Evolutionary conservation across 2,888 invertebrate genomes (phyloP).

Genomic region (Salpingus planirostris): DNA sequence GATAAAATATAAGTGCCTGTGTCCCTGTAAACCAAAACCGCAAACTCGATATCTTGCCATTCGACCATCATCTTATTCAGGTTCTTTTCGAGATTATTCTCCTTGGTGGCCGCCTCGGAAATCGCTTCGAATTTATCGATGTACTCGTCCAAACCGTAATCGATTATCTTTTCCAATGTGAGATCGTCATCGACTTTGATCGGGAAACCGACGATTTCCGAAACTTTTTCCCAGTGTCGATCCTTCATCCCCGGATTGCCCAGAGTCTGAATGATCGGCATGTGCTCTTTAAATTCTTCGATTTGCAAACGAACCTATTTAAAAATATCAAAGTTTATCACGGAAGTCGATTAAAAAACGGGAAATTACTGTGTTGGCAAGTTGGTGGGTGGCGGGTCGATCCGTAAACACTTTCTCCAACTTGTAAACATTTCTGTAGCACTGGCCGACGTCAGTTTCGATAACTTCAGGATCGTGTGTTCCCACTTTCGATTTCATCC

Average conservation of each 20-base stretch:
- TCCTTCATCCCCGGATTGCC: constrained; percentile 92
- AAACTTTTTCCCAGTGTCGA: constrained; percentile 90
- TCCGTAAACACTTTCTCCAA: constrained; percentile 80
- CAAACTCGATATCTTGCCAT: constrained; percentile 77
- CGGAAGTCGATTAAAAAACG: too few species aligned
- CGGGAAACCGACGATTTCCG: constrained; percentile 90
- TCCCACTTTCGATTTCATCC: constrained; percentile 80
- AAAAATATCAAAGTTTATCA: too few species aligned
- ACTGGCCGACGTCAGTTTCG: constrained; percentile 63
- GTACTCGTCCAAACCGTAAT: constrained; percentile 82
- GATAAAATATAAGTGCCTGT: constrained; percentile 87
- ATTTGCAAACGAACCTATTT: constrained; percentile 67
- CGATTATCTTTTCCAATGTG: constrained; percentile 78
- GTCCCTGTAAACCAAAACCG: constrained; percentile 66
- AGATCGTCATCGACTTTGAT: constrained; percentile 75
- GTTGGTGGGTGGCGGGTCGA: constrained; percentile 60
- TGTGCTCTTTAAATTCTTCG: constrained; percentile 77
- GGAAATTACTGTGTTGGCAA: constrained; percentile 61
- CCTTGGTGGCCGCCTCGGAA: constrained; percentile 92
- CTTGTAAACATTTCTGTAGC: constrained; percentile 72
- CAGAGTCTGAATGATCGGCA: constrained; percentile 87
- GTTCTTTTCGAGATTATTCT: constrained; percentile 84
- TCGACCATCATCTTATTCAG: constrained; percentile 83
- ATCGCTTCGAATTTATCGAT: constrained; percentile 83
- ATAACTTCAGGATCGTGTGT: constrained; percentile 82